Evolutionary conservation across 2,888 invertebrate species (phyloP).

Genomic region (Yponomeuta cagnagella): DNA sequence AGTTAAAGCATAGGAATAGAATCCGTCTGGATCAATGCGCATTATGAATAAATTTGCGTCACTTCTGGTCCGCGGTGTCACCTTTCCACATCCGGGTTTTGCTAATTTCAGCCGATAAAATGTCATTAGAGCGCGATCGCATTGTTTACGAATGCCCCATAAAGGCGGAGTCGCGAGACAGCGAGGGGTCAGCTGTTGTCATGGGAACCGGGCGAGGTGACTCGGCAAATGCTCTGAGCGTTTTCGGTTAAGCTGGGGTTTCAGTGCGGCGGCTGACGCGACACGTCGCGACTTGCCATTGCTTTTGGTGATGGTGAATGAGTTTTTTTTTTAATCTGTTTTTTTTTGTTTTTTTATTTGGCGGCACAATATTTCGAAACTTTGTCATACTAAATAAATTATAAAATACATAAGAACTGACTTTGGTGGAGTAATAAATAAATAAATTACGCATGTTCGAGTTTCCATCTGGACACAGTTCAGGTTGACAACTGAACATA

Average conservation of each 20-base stretch:
- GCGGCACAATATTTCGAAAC: too few species aligned
- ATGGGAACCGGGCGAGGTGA: constrained; percentile 47
- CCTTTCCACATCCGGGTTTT: not conserved
- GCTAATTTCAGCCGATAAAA: not conserved
- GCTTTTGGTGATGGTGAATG: not conserved
- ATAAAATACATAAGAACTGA: too few species aligned
- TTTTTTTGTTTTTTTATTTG: too few species aligned
- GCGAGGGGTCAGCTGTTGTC: constrained; percentile 38
- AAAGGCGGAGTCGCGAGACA: constrained; percentile 16
- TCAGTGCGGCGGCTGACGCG: constrained; percentile 20
- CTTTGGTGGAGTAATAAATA: too few species aligned
- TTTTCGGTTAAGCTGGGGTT: constrained; percentile 31
- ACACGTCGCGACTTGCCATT: not conserved
- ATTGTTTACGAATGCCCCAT: constrained; percentile 26
- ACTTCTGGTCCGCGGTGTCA: not conserved
- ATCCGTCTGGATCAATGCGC: too few species aligned
- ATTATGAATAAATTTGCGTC: too few species aligned
- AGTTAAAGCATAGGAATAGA: too few species aligned
- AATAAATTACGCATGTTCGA: too few species aligned
- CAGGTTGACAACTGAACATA: too few species aligned
- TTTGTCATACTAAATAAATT: too few species aligned
- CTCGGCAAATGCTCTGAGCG: constrained; percentile 25
- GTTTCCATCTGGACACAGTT: too few species aligned
- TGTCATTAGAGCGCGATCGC: constrained; percentile 11
- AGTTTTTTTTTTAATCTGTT: too few species aligned